These are phyloP conservation scores for Melitaea cinxia DNA, from an alignment of 1,140 invertebrate genomes.

Conservation along the genomic window DNA sequence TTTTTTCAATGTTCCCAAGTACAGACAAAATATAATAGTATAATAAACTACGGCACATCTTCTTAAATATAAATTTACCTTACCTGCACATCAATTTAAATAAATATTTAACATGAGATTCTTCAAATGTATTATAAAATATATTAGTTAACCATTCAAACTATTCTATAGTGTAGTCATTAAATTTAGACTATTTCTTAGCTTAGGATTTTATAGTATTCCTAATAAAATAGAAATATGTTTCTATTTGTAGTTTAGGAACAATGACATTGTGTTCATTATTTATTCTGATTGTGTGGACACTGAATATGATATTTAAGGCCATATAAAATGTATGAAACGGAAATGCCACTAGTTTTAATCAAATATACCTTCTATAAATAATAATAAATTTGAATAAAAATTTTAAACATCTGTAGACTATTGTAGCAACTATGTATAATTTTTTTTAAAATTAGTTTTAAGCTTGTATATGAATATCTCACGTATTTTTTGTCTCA, in stretches of 20 bases:
- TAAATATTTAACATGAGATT: slow-evolving; percentile 36
- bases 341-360: slow-evolving; percentile 13
- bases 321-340: too few relatives aligned
- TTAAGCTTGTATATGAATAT: neutral
- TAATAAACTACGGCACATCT: neutral
- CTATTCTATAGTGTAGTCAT: slow-evolving; percentile 36
- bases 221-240: slow-evolving; percentile 36
- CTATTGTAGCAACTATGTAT: neutral
- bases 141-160: slow-evolving; percentile 36
- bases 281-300: slow-evolving; percentile 56
- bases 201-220: slow-evolving; percentile 54
- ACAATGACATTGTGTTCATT: slow-evolving; percentile 60
- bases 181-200: slow-evolving; percentile 42
- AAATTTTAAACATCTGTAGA: neutral
- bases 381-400: neutral
- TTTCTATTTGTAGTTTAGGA: slow-evolving; percentile 40
- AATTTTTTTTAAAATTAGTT: neutral
- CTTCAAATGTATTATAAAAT: slow-evolving; percentile 40
- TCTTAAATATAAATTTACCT: slow-evolving; percentile 17
- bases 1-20: neutral
- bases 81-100: slow-evolving; percentile 9
- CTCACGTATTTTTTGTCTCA: neutral
- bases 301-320: slow-evolving; percentile 39
- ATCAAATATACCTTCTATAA: neutral
- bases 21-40: neutral